These are phyloP conservation scores for Sorex fumeus DNA, from an alignment of 2,113 vertebrate species.

Conservation along the genomic window DNA sequence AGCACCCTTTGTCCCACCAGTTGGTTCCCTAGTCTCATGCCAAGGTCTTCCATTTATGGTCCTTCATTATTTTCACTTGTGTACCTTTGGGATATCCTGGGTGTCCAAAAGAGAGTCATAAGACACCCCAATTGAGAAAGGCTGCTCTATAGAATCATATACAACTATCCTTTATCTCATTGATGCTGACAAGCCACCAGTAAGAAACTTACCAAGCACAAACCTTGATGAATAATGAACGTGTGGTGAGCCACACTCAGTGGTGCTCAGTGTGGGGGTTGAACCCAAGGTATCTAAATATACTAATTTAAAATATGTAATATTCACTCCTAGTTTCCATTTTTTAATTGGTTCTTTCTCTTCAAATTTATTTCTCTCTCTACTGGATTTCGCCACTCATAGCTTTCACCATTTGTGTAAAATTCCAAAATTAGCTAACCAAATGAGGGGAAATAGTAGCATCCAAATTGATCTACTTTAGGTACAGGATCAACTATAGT, in stretches of 20 bases:
- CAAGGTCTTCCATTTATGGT: no score
- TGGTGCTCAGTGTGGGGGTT: no score
- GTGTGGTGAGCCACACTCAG: background rate
- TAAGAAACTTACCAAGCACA: conserved; percentile 50
- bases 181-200: background rate
- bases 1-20: no score
- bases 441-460: background rate
- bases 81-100: background rate
- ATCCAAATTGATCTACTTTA: background rate
- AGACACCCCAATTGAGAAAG: no score
- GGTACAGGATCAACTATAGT: background rate
- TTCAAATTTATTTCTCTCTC: conserved; percentile 36
- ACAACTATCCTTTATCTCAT: conserved; percentile 8
- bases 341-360: background rate
- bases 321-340: conserved; percentile 37
- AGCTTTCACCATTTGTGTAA: background rate
- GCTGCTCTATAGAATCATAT: background rate
- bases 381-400: background rate
- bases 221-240: conserved; percentile 21
- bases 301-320: background rate
- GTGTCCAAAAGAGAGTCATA: no score
- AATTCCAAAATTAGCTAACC: background rate
- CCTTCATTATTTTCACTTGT: background rate
- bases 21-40: no score
- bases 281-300: no score